Conservation (phyloP, 2,797 vertebrate genomes). For the Darevskia mixta region DNA sequence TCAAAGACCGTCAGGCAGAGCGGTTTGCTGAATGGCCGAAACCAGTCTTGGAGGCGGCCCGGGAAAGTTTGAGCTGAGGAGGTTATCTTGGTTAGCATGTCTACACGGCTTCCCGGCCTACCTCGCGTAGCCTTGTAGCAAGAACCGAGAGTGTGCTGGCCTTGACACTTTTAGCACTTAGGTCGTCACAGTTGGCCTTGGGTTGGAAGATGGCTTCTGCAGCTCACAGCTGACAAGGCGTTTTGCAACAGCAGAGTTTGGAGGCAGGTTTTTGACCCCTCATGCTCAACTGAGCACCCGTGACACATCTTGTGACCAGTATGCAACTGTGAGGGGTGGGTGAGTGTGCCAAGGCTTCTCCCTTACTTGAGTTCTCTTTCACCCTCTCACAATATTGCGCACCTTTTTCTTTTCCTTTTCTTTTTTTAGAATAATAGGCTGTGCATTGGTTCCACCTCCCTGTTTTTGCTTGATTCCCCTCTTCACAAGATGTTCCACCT, state of each 20-base stretch:
- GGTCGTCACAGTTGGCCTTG: background rate
- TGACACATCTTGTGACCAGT: background rate
- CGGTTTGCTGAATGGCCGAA: background rate
- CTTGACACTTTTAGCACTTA: background rate
- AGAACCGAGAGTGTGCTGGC: accelerated
- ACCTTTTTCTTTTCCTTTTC: too few species aligned
- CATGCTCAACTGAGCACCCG: background rate
- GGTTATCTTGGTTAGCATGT: background rate
- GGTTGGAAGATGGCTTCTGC: background rate
- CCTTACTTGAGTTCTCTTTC: background rate
- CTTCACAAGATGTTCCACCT: background rate
- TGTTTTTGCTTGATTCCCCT: background rate
- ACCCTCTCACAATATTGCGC: background rate
- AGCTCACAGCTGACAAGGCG: too few species aligned
- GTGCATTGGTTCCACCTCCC: background rate
- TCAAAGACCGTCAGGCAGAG: background rate
- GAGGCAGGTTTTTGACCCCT: background rate
- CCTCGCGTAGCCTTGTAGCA: background rate
- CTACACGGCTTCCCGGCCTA: background rate
- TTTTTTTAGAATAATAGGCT: background rate
- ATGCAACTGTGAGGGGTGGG: too few species aligned
- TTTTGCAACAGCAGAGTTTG: too few species aligned
- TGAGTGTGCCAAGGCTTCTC: background rate
- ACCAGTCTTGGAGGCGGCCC: too few species aligned
- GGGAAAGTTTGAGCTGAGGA: background rate